Evolutionary conservation across 2,888 invertebrate species (phyloP).

Genomic region (Omphaloscelis lunosa): DNA sequence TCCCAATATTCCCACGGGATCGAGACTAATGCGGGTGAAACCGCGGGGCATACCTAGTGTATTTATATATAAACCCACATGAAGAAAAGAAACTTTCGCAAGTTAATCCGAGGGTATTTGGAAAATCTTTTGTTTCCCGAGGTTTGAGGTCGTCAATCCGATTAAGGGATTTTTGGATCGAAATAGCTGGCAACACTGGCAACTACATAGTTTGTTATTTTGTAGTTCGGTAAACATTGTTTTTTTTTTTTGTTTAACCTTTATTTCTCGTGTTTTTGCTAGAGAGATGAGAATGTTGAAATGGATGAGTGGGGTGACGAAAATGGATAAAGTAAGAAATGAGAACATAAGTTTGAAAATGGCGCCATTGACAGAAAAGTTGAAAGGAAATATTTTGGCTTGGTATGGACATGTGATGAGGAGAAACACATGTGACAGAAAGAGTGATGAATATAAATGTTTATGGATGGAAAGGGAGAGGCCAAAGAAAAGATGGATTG

Average conservation of each 20-base stretch:
- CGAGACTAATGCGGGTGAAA: no score
- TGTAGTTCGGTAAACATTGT: conserved; percentile 4
- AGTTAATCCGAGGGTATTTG: conserved; percentile 45
- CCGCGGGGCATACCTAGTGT: no score
- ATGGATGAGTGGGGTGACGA: neutral
- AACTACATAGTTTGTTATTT: conserved; percentile 19
- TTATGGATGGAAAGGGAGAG: neutral
- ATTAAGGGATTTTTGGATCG: conserved; percentile 44
- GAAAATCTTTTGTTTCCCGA: conserved; percentile 46
- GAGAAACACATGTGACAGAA: neutral
- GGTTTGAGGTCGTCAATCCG: conserved; percentile 30
- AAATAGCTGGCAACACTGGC: conserved; percentile 17
- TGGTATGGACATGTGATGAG: neutral
- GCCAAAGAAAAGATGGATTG: neutral
- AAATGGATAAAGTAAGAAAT: neutral
- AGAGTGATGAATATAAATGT: neutral
- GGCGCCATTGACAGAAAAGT: neutral
- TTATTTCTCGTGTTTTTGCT: neutral
- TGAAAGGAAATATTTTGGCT: neutral
- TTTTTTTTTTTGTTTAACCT: neutral
- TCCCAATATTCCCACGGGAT: no score
- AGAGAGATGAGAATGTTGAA: neutral
- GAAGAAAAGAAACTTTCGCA: conserved; percentile 25
- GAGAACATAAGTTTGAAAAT: no score
- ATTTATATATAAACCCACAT: neutral